Conservation (phyloP, 2,797 vertebrate genomes). For the Crocodylus rhombifer region DNA sequence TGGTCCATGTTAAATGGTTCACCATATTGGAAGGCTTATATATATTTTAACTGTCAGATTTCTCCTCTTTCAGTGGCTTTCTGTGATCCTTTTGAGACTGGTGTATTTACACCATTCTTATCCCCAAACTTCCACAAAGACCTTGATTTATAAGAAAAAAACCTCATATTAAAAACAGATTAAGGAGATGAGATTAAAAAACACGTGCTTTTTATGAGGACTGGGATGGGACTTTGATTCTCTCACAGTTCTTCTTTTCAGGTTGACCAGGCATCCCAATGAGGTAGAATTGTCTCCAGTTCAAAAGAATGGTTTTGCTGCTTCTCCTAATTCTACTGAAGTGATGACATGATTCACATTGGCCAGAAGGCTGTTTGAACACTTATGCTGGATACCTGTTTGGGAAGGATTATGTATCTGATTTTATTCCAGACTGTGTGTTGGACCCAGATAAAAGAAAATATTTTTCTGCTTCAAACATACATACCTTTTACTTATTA, state of each 20-base stretch:
- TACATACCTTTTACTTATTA: slow-evolving; percentile 32
- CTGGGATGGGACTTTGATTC: not conserved
- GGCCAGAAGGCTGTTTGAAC: not conserved
- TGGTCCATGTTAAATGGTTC: slow-evolving; percentile 64
- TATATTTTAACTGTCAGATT: not conserved
- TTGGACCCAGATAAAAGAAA: slow-evolving; percentile 18
- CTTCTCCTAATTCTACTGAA: not conserved
- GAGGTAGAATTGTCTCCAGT: not conserved
- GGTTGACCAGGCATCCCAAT: not conserved
- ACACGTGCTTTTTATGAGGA: not conserved
- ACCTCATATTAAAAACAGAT: not conserved
- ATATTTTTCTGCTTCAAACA: slow-evolving; percentile 31
- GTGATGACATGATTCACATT: not conserved
- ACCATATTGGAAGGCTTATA: slow-evolving; percentile 47
- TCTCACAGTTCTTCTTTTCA: not conserved
- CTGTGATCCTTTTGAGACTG: slow-evolving; percentile 2
- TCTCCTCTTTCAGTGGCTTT: slow-evolving; percentile 38
- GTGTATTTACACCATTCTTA: not conserved
- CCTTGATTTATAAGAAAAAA: not conserved
- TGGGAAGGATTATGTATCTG: not conserved
- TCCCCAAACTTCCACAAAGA: not conserved
- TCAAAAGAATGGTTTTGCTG: not conserved
- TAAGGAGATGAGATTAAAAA: not conserved
- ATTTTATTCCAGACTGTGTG: slow-evolving; percentile 10
- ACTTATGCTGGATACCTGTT: not conserved